Conservation (phyloP, 2,888 invertebrate species). For the Chymomyza amoena region DNA sequence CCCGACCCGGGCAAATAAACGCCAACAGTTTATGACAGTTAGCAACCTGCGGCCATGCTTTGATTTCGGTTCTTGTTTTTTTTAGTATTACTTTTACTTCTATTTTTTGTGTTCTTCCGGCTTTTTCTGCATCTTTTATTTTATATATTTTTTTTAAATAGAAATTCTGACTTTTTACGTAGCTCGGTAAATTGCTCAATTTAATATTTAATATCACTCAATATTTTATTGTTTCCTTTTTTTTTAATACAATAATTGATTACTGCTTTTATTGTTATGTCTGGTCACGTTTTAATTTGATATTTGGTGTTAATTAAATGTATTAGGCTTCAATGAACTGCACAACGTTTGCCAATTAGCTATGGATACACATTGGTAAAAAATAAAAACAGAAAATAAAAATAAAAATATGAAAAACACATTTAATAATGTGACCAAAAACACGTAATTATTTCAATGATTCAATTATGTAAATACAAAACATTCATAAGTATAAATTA, state of each 20-base stretch:
- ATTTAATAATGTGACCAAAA: conserved; percentile 30
- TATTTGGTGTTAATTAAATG: conserved; percentile 54
- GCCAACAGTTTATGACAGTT: conserved; percentile 54
- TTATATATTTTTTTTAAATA: conserved; percentile 47
- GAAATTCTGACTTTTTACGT: conserved; percentile 44
- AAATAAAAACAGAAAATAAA: conserved; percentile 1
- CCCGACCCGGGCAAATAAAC: background rate
- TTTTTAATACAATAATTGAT: conserved; percentile 25
- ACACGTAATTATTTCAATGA: conserved; percentile 25
- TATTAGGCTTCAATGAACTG: conserved; percentile 62
- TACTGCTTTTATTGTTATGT: conserved; percentile 18
- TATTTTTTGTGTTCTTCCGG: background rate
- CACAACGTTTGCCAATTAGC: conserved; percentile 49
- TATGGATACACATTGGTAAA: conserved; percentile 8
- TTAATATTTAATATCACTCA: background rate
- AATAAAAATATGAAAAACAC: conserved; percentile 9
- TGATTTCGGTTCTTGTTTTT: conserved; percentile 21
- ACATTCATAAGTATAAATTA: background rate
- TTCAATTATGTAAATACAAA: conserved; percentile 25
- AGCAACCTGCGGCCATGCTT: conserved; percentile 40
- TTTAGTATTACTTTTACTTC: no score
- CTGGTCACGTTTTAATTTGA: conserved; percentile 41
- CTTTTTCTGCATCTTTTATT: conserved; percentile 15
- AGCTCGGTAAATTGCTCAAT: conserved; percentile 29
- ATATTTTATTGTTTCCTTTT: background rate